These are phyloP conservation scores for Bruchidius siliquastri DNA, from an alignment of 2,888 invertebrate species.

Conservation along the genomic window DNA sequence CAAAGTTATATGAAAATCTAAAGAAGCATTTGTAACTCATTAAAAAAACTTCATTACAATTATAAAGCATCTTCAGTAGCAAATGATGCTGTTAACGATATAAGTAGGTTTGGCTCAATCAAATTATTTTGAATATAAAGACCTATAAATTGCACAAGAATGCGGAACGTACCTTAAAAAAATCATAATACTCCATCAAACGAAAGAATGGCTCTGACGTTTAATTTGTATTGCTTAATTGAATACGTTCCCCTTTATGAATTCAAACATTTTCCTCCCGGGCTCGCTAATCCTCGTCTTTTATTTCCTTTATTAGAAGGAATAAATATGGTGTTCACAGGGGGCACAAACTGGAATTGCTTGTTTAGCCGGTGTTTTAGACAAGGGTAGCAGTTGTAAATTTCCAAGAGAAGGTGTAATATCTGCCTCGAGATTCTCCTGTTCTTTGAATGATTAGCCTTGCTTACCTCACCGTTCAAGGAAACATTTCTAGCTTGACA, in stretches of 20 bases:
- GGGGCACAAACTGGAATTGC: slow-evolving; percentile 33
- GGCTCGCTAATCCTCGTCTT: slow-evolving; percentile 40
- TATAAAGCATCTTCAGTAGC: too few species aligned
- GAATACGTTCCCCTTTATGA: slow-evolving; percentile 39
- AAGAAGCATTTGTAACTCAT: too few species aligned
- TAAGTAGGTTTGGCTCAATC: too few species aligned
- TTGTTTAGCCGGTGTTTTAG: slow-evolving; percentile 32
- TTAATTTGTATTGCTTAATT: slow-evolving; percentile 45
- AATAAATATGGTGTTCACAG: slow-evolving; percentile 41
- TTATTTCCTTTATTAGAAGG: slow-evolving; percentile 43
- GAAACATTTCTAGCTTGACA: too few species aligned
- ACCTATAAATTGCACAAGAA: too few species aligned
- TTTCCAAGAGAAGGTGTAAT: not conserved
- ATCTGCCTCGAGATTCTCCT: not conserved
- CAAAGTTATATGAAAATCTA: too few species aligned
- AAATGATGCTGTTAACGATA: too few species aligned
- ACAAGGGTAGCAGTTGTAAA: not conserved
- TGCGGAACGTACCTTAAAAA: not conserved
- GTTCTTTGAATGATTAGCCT: not conserved
- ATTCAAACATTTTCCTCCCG: slow-evolving; percentile 37
- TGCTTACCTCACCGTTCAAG: too few species aligned
- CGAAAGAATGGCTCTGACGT: slow-evolving; percentile 41
- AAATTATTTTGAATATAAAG: too few species aligned
- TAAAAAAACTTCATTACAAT: too few species aligned
- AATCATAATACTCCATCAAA: slow-evolving; percentile 33